Conservation (phyloP, 2,797 vertebrate genomes). For the Ispidina picta region DNA sequence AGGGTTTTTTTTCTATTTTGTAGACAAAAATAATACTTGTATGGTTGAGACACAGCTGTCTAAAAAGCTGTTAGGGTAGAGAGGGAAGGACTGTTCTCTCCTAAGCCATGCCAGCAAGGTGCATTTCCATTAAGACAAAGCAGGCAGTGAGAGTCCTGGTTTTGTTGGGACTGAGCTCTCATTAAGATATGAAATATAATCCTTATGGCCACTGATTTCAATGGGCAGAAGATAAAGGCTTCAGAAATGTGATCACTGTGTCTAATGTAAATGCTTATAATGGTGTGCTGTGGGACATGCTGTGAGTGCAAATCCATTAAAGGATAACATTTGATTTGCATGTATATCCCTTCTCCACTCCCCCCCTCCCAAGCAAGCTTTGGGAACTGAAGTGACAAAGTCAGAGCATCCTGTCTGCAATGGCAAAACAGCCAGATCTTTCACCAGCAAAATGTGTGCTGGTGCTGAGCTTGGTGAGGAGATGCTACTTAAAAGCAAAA, state of each 20-base stretch:
- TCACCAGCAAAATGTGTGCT: background rate
- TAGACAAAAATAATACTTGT: background rate
- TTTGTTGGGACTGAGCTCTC: background rate
- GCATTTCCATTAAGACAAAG: constrained; percentile 16
- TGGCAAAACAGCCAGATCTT: background rate
- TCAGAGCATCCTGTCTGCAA: background rate
- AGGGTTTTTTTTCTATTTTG: background rate
- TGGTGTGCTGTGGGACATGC: constrained; percentile 3
- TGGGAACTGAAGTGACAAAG: background rate
- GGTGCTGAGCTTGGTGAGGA: background rate
- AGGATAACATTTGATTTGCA: constrained; percentile 32
- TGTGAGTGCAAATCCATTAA: constrained; percentile 58
- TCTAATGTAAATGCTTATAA: constrained; percentile 40
- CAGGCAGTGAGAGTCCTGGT: background rate
- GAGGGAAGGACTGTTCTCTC: background rate
- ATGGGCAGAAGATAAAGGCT: background rate
- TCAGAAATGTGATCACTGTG: constrained; percentile 46
- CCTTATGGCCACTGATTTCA: constrained; percentile 9
- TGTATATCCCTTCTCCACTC: background rate
- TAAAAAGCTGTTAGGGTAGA: background rate
- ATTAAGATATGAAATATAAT: constrained; percentile 42
- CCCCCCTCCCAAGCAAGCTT: rapidly evolving
- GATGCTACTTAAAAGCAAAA: background rate
- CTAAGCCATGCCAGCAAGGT: background rate
- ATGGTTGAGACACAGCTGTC: background rate